Evolutionary conservation across 2,888 invertebrate species (phyloP).

Genomic region (Achlya flavicornis): DNA sequence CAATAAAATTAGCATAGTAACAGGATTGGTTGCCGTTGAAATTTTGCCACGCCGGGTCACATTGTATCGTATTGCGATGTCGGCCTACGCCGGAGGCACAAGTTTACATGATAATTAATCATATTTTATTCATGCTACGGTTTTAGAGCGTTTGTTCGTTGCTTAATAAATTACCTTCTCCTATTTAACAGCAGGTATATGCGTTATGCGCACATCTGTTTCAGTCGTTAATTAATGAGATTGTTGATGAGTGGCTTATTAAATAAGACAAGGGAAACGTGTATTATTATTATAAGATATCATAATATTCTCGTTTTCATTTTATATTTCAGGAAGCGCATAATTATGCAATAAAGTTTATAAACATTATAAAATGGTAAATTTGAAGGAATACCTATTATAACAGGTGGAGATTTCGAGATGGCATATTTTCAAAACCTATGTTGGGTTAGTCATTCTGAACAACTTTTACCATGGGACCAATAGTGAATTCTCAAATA

Average conservation of each 20-base stretch:
- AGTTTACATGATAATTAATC: slow-evolving; percentile 20
- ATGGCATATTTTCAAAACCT: too few relatives aligned
- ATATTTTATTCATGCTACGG: slow-evolving; percentile 32
- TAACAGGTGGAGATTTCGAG: too few relatives aligned
- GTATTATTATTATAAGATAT: not conserved
- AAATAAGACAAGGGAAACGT: not conserved
- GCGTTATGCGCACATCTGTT: slow-evolving; percentile 15
- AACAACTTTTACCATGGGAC: too few relatives aligned
- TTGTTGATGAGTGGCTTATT: not conserved
- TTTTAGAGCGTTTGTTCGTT: slow-evolving; percentile 24
- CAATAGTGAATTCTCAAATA: too few relatives aligned
- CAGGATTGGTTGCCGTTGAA: slow-evolving; percentile 14
- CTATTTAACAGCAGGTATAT: slow-evolving; percentile 21
- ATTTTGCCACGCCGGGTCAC: slow-evolving; percentile 3
- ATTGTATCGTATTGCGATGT: slow-evolving; percentile 10
- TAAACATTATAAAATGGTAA: not conserved
- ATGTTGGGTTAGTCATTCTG: too few relatives aligned
- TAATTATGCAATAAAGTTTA: not conserved
- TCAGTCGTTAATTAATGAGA: not conserved
- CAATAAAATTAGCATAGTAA: slow-evolving; percentile 60
- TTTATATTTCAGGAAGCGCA: not conserved
- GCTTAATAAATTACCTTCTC: slow-evolving; percentile 23
- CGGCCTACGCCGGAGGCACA: not conserved
- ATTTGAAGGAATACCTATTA: too few relatives aligned
- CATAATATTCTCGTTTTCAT: too few relatives aligned